A percentile compares a stretch with the other conserved stretches of the same genome.
Conservation (phyloP, 2,113 vertebrate genomes). For the Vulpes ferrilata region DNA sequence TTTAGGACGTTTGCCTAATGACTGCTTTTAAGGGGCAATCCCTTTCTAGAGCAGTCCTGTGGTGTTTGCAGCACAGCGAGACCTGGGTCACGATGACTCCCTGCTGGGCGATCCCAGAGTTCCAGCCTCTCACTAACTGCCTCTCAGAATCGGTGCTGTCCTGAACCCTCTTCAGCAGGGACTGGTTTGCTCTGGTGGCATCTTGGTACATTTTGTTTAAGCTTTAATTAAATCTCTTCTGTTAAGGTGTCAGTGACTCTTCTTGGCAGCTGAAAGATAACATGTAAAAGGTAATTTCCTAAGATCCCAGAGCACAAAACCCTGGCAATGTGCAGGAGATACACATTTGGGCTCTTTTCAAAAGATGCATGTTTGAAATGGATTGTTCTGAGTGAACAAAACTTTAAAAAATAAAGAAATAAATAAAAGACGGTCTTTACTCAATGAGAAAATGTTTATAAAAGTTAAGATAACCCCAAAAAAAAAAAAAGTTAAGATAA, state of each 20-base stretch:
- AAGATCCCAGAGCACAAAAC: slow-evolving; percentile 43
- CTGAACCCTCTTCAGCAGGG: not conserved
- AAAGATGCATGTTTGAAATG: slow-evolving; percentile 12
- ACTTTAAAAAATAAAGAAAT: not conserved
- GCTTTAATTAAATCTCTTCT: slow-evolving; percentile 69
- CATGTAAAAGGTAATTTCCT: slow-evolving; percentile 61
- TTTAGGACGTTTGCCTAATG: not conserved
- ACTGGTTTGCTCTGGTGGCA: not conserved
- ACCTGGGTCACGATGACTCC: too few species aligned
- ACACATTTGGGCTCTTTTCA: slow-evolving; percentile 28
- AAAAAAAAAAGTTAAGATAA: slow-evolving; percentile 64
- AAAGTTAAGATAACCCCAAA: slow-evolving; percentile 64
- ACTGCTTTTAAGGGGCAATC: not conserved
- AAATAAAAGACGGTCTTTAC: slow-evolving; percentile 18
- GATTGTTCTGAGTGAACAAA: not conserved
- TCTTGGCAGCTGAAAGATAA: slow-evolving; percentile 60
- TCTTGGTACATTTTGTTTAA: slow-evolving; percentile 20
- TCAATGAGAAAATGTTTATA: slow-evolving; percentile 67
- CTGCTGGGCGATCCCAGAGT: not conserved
- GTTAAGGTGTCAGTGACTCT: slow-evolving; percentile 52
- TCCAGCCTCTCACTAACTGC: not conserved
- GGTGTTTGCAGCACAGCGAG: not conserved
- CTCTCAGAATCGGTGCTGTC: not conserved
- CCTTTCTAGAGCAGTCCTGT: not conserved
- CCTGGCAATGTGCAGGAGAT: not conserved